These are phyloP conservation scores for Argynnis bischoffii DNA, from an alignment of 2,888 invertebrate genomes.

Conservation along the genomic window DNA sequence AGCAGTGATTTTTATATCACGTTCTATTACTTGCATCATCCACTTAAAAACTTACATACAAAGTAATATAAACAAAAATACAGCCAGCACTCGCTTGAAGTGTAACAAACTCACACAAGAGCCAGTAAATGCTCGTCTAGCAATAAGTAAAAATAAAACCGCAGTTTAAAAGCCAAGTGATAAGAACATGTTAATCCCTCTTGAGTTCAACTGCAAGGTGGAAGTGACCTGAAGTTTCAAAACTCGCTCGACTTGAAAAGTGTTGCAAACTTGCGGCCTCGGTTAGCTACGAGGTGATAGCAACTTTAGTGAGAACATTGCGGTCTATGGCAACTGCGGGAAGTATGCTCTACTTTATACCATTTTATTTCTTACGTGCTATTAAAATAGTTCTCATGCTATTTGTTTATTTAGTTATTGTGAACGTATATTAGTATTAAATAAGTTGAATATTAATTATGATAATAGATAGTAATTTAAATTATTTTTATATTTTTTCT, in stretches of 20 bases:
- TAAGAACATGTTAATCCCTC: conserved; percentile 42
- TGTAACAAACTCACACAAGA: conserved; percentile 1
- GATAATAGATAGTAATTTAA: too few relatives aligned
- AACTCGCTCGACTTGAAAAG: conserved; percentile 44
- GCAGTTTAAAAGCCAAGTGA: conserved; percentile 40
- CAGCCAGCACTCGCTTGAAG: conserved; percentile 1
- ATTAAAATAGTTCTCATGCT: not conserved
- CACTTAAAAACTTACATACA: not conserved
- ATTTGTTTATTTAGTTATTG: not conserved
- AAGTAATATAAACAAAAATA: conserved; percentile 12
- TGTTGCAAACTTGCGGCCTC: conserved; percentile 61
- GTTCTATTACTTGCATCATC: not conserved
- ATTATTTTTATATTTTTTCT: too few relatives aligned
- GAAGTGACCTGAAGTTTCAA: conserved; percentile 41
- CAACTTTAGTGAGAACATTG: conserved; percentile 61
- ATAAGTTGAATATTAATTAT: too few relatives aligned
- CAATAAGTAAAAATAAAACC: conserved; percentile 25
- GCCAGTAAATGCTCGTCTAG: conserved; percentile 3
- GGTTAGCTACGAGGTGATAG: conserved; percentile 50
- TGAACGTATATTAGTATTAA: not conserved
- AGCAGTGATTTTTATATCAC: too few relatives aligned
- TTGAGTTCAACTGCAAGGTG: conserved; percentile 38
- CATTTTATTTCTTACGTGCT: conserved; percentile 3
- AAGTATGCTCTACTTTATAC: conserved; percentile 36
- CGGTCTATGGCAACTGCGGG: conserved; percentile 46